These are phyloP conservation scores for Grapholita molesta DNA, from an alignment of 1,140 invertebrate genomes.

Conservation along the genomic window DNA sequence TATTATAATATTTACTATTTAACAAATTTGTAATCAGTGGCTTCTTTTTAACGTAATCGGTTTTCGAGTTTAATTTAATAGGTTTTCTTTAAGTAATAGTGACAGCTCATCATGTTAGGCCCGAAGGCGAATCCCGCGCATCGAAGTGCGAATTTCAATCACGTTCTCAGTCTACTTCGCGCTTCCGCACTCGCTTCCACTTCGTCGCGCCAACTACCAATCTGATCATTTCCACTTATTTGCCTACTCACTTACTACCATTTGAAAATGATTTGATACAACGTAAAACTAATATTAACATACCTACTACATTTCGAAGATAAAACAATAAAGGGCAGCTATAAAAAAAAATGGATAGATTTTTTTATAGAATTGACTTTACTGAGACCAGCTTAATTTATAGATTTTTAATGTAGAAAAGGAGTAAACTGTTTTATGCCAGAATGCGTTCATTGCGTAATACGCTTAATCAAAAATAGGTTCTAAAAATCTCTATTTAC, in stretches of 20 bases:
- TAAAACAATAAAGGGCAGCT: no score
- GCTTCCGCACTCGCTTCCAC: background rate
- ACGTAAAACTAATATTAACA: no score
- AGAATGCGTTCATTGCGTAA: background rate
- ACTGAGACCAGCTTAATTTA: no score
- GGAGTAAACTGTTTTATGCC: background rate
- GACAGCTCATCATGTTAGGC: background rate
- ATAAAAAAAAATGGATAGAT: no score
- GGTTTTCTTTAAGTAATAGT: background rate
- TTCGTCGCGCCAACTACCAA: background rate
- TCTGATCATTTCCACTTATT: background rate
- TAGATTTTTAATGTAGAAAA: no score
- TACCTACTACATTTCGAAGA: no score
- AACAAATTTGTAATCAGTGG: no score
- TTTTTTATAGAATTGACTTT: no score
- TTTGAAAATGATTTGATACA: background rate
- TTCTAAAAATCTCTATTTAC: background rate
- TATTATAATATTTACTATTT: no score
- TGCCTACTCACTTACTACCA: background rate
- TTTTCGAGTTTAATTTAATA: no score
- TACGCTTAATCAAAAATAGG: background rate
- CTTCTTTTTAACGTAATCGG: no score
- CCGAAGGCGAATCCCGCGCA: slow-evolving; percentile 21
- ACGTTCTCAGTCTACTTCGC: slow-evolving; percentile 5
- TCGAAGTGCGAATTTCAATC: slow-evolving; percentile 33